Evolutionary conservation across 2,888 invertebrate genomes (phyloP), one percentile per base, ranked within the genome.

Genomic region (Eristalinus sepulchralis): DNA sequence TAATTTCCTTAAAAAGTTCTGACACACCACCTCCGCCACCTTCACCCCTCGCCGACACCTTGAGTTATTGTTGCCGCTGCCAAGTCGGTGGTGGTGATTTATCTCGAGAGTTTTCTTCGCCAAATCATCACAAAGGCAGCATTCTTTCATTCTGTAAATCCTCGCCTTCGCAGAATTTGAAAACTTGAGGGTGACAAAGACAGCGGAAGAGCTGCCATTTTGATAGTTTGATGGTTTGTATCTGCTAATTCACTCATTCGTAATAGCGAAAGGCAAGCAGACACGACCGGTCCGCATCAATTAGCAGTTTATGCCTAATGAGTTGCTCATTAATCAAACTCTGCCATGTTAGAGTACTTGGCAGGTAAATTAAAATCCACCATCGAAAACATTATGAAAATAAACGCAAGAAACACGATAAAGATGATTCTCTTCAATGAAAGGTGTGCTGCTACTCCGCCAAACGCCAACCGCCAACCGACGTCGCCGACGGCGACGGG

Each of bases 231-330:
- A 73, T 73, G 73, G 64, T 24, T 73, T 34, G 20, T 36, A 36
- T 27, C 59, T 36, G 73, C 73, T 73, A 64, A 60, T 24, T 24
- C 57, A 57, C 57, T 57, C 24, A 39, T 60, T 66, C 72, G 47
- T 5, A 79, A 79, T 59, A 66, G 47, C 39, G 34, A 71, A 72
- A 57, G 59, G 11, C 64, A 59, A 79, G 47, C 64, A 70, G 70
- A 78, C 71, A 64, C 36, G 6, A 9, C 22, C 34, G 67, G 63
- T 13, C 67, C 67, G 68, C 80, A 75, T 81, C 80, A 81, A 81
- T 81, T 81, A 81, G 75, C 80, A 75, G 80, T 66, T 80, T 80
- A 80, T 80, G 80, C 68, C 80, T 75, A 81, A 81, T 81, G 80
- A 80, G 72, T 67, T 73, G 67, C 67, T 75, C 80, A 73, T 81